phyloP scores from a whole-genome alignment of 2,113 vertebrate species.

The Coryphaenoides rupestris region DNA sequence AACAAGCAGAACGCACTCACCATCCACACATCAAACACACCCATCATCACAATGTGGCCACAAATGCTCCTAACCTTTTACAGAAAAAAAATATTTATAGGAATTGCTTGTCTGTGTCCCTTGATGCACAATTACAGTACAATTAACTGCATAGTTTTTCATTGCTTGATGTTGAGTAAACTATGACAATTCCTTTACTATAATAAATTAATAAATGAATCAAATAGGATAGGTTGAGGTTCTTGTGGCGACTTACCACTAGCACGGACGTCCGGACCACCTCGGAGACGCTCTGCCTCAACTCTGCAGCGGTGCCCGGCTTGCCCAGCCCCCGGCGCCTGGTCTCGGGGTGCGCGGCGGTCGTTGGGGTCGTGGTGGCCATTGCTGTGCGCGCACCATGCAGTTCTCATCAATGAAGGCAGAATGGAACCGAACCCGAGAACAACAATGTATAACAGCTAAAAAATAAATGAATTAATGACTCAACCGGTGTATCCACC shows the following conservation, averaged over 20 bases:
- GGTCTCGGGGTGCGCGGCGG: conserved; percentile 86
- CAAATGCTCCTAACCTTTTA: background rate
- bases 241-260: conserved; percentile 77
- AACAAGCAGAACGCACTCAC: conserved; percentile 52
- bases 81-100: too few relatives aligned
- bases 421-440: too few relatives aligned
- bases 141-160: too few relatives aligned
- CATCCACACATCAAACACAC: conserved; percentile 34
- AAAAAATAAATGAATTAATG: conserved; percentile 27
- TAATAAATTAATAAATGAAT: too few relatives aligned
- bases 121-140: too few relatives aligned
- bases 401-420: conserved; percentile 33
- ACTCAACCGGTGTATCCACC: conserved; percentile 21
- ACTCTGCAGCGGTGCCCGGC: conserved; percentile 92
- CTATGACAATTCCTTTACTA: too few relatives aligned
- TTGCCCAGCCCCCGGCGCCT: conserved; percentile 88
- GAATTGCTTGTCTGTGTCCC: too few relatives aligned
- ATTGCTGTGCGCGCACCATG: conserved; percentile 49
- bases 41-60: conserved; percentile 12
- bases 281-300: conserved; percentile 94
- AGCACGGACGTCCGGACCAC: conserved; percentile 92
- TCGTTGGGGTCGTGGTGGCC: conserved; percentile 54
- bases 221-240: too few relatives aligned
- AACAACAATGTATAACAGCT: background rate
- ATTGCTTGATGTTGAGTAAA: too few relatives aligned